A percentile compares a stretch with the other conserved stretches of the same genome.
These are phyloP conservation scores for Aphelenchoides avenae DNA, from an alignment of 1,140 invertebrate genomes.

Conservation along the genomic window DNA sequence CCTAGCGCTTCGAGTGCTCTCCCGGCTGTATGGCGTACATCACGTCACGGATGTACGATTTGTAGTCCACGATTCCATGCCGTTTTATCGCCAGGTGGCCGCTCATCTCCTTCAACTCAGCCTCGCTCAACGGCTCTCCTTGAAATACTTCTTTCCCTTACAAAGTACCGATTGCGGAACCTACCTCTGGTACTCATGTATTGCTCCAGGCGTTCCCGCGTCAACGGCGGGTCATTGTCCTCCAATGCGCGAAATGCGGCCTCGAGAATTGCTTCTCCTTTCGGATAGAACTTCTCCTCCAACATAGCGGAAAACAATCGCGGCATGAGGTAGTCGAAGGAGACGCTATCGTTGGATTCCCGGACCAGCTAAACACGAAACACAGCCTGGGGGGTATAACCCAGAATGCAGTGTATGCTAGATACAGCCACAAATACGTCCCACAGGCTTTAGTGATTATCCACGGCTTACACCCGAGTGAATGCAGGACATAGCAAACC, in stretches of 20 bases:
- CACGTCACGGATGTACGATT: constrained; percentile 14
- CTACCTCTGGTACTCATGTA: constrained; percentile 14
- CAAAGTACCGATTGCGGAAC: no score
- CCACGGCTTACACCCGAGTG: no score
- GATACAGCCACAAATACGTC: no score
- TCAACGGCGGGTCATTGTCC: constrained; percentile 14
- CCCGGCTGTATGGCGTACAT: constrained; percentile 16
- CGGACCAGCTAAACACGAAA: no score
- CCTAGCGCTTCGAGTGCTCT: no score
- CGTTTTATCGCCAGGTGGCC: constrained; percentile 18
- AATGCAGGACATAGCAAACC: no score
- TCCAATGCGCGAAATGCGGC: constrained; percentile 14
- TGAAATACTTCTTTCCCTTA: no score
- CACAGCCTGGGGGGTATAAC: no score
- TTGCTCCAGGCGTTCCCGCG: constrained; percentile 19
- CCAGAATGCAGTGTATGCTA: no score
- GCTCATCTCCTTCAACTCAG: constrained; percentile 13
- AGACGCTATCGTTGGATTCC: constrained; percentile 1
- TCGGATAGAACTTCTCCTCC: constrained; percentile 14
- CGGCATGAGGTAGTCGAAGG: constrained; percentile 10
- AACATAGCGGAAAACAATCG: constrained; percentile 19
- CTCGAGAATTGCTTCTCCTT: constrained; percentile 7
- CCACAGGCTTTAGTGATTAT: no score
- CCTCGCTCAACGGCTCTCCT: constrained; percentile 8
- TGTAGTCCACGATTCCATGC: constrained; percentile 8